Evolutionary conservation across 2,888 invertebrate genomes (phyloP).

Genomic region (Torymus tubicola): DNA sequence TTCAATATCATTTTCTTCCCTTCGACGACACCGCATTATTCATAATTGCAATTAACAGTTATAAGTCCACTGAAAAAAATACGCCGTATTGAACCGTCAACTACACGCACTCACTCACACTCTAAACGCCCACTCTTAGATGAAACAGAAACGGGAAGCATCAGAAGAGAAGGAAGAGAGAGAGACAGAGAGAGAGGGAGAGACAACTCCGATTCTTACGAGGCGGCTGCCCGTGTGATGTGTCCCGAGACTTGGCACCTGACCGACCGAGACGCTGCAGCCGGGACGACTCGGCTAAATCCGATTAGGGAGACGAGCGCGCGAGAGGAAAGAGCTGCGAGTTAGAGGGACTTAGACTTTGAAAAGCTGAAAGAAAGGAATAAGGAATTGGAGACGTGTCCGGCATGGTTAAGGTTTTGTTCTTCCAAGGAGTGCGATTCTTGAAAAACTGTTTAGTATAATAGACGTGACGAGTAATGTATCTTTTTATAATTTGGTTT

Average conservation of each 20-base stretch:
- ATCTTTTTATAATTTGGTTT: too few species aligned
- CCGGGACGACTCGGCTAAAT: conserved; percentile 26
- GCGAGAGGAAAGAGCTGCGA: background rate
- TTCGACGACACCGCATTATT: background rate
- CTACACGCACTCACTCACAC: background rate
- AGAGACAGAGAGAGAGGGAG: background rate
- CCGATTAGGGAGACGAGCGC: conserved; percentile 41
- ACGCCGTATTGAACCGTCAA: background rate
- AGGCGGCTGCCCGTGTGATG: conserved; percentile 24
- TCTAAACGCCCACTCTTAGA: background rate
- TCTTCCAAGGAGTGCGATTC: too few species aligned
- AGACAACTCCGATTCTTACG: conserved; percentile 21
- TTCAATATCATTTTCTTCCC: background rate
- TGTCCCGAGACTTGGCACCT: conserved; percentile 38
- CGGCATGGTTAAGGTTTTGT: background rate
- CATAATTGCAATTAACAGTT: conserved; percentile 17
- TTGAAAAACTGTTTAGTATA: too few species aligned
- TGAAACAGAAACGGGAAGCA: conserved; percentile 4
- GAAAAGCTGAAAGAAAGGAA: conserved; percentile 21
- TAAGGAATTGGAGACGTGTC: conserved; percentile 17
- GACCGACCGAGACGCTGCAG: conserved; percentile 11
- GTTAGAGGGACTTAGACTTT: conserved; percentile 27
- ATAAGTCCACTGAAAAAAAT: background rate
- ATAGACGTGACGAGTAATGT: too few species aligned
- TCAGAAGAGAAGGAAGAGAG: background rate